These are phyloP conservation scores for Antheraea mylitta DNA, from an alignment of 1,140 invertebrate species.

Conservation along the genomic window DNA sequence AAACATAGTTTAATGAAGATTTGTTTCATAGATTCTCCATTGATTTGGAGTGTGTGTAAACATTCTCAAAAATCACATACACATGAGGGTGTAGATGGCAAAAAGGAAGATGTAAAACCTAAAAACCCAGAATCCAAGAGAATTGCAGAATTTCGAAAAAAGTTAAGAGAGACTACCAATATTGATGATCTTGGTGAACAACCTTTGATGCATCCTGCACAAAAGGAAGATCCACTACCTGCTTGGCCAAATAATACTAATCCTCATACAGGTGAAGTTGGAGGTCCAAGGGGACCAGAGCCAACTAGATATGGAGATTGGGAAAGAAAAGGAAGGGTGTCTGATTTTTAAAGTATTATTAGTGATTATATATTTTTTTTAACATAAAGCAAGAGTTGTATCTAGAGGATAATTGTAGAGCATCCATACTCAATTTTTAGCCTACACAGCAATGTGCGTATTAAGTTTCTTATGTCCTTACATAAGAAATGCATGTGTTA, in stretches of 20 bases:
- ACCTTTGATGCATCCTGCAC: conserved; percentile 83
- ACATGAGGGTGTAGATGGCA: conserved; percentile 14
- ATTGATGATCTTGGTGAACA: conserved; percentile 80
- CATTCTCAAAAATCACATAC: conserved; percentile 40
- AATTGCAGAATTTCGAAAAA: conserved; percentile 81
- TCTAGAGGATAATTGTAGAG: no score
- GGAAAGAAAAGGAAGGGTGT: conserved; percentile 98
- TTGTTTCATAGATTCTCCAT: conserved; percentile 16
- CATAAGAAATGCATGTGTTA: no score
- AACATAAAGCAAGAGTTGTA: not conserved
- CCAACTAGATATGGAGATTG: conserved; percentile 99
- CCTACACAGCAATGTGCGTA: no score
- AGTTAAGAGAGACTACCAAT: conserved; percentile 81
- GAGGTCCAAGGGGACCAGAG: conserved; percentile 97
- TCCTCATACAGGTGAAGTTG: conserved; percentile 95
- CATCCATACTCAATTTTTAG: no score
- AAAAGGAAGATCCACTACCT: conserved; percentile 92
- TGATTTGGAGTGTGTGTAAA: conserved; percentile 19
- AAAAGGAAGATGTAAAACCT: conserved; percentile 25
- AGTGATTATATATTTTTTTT: not conserved
- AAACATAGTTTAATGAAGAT: conserved; percentile 10
- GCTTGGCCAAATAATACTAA: conserved; percentile 94
- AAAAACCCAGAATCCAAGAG: conserved; percentile 58
- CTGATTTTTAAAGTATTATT: conserved; percentile 89
- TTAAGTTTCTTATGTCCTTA: no score